phyloP scores from a whole-genome alignment of 1,140 invertebrate genomes.

The Drosophila paulistorum region DNA sequence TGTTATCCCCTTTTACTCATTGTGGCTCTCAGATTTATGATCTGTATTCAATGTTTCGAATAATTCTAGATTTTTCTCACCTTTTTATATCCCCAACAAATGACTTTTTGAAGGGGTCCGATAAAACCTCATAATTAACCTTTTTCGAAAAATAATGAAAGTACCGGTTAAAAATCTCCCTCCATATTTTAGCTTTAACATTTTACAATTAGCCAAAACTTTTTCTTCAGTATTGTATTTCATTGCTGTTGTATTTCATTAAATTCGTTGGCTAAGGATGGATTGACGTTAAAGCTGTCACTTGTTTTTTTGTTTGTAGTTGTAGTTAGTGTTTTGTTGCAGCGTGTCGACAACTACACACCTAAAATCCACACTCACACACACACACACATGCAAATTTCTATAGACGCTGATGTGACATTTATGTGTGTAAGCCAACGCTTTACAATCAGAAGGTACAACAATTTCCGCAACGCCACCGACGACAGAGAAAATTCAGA shows the following conservation, averaged over 20 bases:
- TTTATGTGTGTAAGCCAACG: slow-evolving; percentile 75
- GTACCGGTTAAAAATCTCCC: too few relatives aligned
- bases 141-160: too few relatives aligned
- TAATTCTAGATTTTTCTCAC: too few relatives aligned
- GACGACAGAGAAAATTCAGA: slow-evolving; percentile 45
- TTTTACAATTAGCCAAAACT: not conserved
- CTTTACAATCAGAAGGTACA: slow-evolving; percentile 76
- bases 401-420: slow-evolving; percentile 57
- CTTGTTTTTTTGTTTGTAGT: slow-evolving; percentile 32
- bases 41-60: too few relatives aligned
- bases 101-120: too few relatives aligned
- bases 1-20: too few relatives aligned
- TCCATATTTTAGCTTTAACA: not conserved
- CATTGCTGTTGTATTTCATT: slow-evolving; percentile 2
- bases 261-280: slow-evolving; percentile 8
- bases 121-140: too few relatives aligned
- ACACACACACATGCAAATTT: slow-evolving; percentile 12
- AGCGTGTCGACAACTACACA: slow-evolving; percentile 31
- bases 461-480: slow-evolving; percentile 68
- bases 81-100: too few relatives aligned
- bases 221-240: not conserved
- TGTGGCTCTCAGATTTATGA: too few relatives aligned
- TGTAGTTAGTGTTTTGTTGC: slow-evolving; percentile 28
- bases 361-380: slow-evolving; percentile 30
- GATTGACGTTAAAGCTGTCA: slow-evolving; percentile 42